Evolutionary conservation across 2,888 invertebrate genomes (phyloP).

Genomic region (Hypselothyrea guttata): DNA sequence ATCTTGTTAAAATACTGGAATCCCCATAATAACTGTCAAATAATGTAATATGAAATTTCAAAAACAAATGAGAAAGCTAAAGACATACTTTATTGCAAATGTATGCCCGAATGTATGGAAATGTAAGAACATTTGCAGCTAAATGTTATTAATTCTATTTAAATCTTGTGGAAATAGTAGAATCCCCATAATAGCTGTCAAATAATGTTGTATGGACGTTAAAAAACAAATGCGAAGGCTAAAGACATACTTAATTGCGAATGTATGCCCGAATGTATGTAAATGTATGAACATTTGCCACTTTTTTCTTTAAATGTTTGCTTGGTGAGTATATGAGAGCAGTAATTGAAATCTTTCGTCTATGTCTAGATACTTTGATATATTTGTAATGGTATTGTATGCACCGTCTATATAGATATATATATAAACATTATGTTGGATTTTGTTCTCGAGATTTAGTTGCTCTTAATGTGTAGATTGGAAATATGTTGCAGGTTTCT

Average conservation of each 20-base stretch:
- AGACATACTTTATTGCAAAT: too few species aligned
- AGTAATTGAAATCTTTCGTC: not conserved
- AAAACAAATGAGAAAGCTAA: slow-evolving; percentile 72
- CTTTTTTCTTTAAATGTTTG: too few species aligned
- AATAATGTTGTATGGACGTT: slow-evolving; percentile 58
- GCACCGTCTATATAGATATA: slow-evolving; percentile 42
- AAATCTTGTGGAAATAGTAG: slow-evolving; percentile 69
- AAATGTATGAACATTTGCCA: not conserved
- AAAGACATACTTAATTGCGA: too few species aligned
- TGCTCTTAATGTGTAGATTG: slow-evolving; percentile 51
- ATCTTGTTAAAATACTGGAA: slow-evolving; percentile 68
- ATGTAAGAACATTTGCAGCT: too few species aligned
- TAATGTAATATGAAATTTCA: slow-evolving; percentile 59
- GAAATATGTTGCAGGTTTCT: slow-evolving; percentile 7
- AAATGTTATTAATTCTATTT: too few species aligned
- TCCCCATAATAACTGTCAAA: slow-evolving; percentile 67
- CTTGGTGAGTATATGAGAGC: not conserved
- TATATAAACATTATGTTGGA: slow-evolving; percentile 48
- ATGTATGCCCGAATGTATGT: slow-evolving; percentile 4
- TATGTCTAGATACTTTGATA: not conserved
- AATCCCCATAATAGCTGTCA: slow-evolving; percentile 66
- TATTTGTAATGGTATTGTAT: slow-evolving; percentile 19
- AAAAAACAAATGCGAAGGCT: slow-evolving; percentile 73
- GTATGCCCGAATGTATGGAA: too few species aligned
- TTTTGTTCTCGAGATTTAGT: slow-evolving; percentile 70